Conservation (phyloP, 1,140 invertebrate genomes). For the Mamestra configurata region DNA sequence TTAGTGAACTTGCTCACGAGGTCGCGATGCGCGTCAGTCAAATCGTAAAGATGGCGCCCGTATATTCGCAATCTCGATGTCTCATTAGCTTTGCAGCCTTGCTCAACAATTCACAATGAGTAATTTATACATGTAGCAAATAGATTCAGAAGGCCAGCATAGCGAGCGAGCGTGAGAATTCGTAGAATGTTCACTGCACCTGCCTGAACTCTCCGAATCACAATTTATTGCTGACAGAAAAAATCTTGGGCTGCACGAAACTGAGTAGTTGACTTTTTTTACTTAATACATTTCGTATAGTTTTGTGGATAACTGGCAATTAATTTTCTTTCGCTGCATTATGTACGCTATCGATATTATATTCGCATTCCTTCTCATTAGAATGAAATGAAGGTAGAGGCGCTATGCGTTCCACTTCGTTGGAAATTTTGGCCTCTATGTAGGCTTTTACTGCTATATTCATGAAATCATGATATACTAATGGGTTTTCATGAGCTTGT, state of each 20-base stretch:
- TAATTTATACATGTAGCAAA: slow-evolving; percentile 61
- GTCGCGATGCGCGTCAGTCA: slow-evolving; percentile 74
- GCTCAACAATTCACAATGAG: slow-evolving; percentile 68
- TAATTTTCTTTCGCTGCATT: not conserved
- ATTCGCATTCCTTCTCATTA: not conserved
- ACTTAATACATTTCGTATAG: not conserved
- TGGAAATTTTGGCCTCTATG: too few relatives aligned
- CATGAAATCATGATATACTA: too few relatives aligned
- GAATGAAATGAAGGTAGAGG: too few relatives aligned
- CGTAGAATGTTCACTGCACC: slow-evolving; percentile 59
- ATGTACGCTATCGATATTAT: not conserved
- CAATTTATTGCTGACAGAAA: slow-evolving; percentile 34
- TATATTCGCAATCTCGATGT: slow-evolving; percentile 68
- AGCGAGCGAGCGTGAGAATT: slow-evolving; percentile 61
- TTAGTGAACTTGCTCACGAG: slow-evolving; percentile 75
- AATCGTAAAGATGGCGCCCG: slow-evolving; percentile 74
- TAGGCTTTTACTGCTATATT: too few relatives aligned
- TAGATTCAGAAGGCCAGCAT: slow-evolving; percentile 64
- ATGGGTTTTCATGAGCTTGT: too few relatives aligned
- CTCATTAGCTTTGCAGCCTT: slow-evolving; percentile 72
- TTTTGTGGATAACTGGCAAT: not conserved
- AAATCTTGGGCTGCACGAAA: slow-evolving; percentile 3
- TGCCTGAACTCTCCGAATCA: slow-evolving; percentile 53
- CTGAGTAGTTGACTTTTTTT: not conserved
- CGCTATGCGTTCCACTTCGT: too few relatives aligned